Percentiles rank a stretch among this genome's conserved stretches.
These are phyloP conservation scores for Sturnira hondurensis DNA, from an alignment of 2,113 vertebrate species.

Conservation along the genomic window DNA sequence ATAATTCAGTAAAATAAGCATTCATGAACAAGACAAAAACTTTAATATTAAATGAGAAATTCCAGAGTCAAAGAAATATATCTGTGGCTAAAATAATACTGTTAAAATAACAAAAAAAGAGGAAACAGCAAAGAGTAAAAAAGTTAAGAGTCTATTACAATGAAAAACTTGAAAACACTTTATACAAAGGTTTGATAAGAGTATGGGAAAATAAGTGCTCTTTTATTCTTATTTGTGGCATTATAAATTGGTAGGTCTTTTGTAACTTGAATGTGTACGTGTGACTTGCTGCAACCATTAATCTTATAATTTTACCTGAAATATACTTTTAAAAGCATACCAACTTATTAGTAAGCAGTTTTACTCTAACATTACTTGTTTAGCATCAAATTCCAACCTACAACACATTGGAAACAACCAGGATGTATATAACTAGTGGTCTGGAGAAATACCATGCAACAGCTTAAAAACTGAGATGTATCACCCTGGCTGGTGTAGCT, in stretches of 20 bases:
- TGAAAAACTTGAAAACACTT: constrained; percentile 15
- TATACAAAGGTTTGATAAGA: not conserved
- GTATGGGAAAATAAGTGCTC: not conserved
- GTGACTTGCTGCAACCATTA: not conserved
- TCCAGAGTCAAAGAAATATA: not conserved
- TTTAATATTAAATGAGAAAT: not conserved
- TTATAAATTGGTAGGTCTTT: not conserved
- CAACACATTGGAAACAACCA: not conserved
- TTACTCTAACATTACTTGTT: not conserved
- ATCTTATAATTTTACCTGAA: not conserved
- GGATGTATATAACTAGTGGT: not conserved
- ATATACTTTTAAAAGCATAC: not conserved
- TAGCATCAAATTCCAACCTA: not conserved
- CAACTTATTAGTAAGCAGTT: not conserved
- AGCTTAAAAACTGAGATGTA: not conserved
- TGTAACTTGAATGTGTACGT: not conserved
- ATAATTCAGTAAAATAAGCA: not conserved
- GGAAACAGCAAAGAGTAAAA: not conserved
- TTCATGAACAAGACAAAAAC: not conserved
- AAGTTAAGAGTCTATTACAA: not conserved
- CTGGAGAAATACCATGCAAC: not conserved
- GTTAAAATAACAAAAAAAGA: not conserved
- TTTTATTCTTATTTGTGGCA: not conserved
- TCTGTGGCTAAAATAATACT: not conserved
- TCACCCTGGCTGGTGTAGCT: too few species aligned